Percentiles rank a stretch among this genome's conserved stretches.
These are phyloP conservation scores for Alethe castanea DNA, from an alignment of 2,113 vertebrate species.

Conservation along the genomic window DNA sequence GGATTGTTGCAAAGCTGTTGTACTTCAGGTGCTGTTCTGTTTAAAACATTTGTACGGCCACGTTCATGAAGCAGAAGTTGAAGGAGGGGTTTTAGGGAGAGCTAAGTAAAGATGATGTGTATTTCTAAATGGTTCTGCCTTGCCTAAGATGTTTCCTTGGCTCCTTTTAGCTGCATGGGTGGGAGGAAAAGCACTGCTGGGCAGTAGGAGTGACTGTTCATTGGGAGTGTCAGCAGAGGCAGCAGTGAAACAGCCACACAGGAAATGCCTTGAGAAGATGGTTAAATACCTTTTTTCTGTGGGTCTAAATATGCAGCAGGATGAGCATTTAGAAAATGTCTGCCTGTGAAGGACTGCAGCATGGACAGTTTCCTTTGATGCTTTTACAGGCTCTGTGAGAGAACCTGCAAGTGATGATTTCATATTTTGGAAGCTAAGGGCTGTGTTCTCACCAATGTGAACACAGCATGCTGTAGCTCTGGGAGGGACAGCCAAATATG, in stretches of 20 bases:
- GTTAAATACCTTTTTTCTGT: not conserved
- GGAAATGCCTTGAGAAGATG: not conserved
- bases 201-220: not conserved
- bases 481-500: not conserved
- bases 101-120: not conserved
- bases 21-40: not conserved
- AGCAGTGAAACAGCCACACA: not conserved
- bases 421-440: not conserved
- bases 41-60: not conserved
- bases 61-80: not conserved
- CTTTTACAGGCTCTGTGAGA: not conserved
- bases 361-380: not conserved
- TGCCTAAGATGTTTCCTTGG: not conserved
- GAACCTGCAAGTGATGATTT: not conserved
- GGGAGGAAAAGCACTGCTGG: not conserved
- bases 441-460: not conserved
- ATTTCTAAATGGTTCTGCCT: not conserved
- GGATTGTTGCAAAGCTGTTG: not conserved
- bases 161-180: not conserved
- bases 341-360: not conserved
- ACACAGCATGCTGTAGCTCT: rapidly evolving
- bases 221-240: not conserved
- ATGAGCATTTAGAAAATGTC: not conserved
- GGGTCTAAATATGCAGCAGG: not conserved
- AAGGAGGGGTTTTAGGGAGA: not conserved